These are phyloP conservation scores for Noctua pronuba DNA, from an alignment of 2,888 invertebrate species.

Conservation along the genomic window DNA sequence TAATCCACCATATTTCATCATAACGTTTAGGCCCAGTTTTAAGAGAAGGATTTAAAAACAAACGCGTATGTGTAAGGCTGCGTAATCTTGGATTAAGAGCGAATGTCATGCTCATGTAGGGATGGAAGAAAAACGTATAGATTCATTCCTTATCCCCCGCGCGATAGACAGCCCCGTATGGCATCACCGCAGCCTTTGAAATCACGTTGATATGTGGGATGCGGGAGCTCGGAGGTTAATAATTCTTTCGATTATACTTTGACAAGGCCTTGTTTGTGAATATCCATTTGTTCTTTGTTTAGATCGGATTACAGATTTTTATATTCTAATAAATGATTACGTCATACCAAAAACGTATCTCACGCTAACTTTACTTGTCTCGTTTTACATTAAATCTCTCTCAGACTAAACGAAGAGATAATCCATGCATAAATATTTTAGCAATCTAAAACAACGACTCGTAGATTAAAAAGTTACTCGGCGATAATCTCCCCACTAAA, in stretches of 20 bases:
- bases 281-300: slow-evolving; percentile 4
- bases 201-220: slow-evolving; percentile 55
- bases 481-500: slow-evolving; percentile 51
- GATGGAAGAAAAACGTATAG: slow-evolving; percentile 46
- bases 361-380: background rate
- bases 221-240: slow-evolving; percentile 49
- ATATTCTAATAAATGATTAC: background rate
- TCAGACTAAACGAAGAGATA: slow-evolving; percentile 21
- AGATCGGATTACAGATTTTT: background rate
- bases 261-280: slow-evolving; percentile 7
- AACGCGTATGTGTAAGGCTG: slow-evolving; percentile 31
- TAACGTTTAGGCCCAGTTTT: slow-evolving; percentile 49
- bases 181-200: slow-evolving; percentile 53
- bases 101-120: slow-evolving; percentile 46
- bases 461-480: slow-evolving; percentile 52
- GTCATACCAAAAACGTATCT: background rate
- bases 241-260: slow-evolving; percentile 50
- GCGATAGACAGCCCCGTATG: slow-evolving; percentile 54
- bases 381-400: background rate
- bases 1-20: slow-evolving; percentile 58
- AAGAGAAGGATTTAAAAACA: slow-evolving; percentile 57
- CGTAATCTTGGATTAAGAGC: slow-evolving; percentile 55
- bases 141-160: slow-evolving; percentile 51
- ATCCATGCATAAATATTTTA: slow-evolving; percentile 41
- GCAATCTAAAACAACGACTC: slow-evolving; percentile 40